phyloP scores from a whole-genome alignment of 2,888 invertebrate genomes.

The Tortricodes alternella region DNA sequence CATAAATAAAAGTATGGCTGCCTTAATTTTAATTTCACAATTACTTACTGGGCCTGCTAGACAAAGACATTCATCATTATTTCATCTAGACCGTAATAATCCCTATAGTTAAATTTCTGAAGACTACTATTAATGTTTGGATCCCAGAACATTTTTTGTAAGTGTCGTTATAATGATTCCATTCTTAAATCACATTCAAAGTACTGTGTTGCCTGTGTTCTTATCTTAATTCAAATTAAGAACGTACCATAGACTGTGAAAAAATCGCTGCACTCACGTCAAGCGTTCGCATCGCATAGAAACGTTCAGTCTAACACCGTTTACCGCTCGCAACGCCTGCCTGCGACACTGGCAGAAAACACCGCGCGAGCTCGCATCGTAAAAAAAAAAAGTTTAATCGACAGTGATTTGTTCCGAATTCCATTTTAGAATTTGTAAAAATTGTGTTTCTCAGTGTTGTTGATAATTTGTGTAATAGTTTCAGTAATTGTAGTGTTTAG shows the following conservation, averaged over 20 bases:
- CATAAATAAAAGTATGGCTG: too few species aligned
- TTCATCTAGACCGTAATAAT: too few species aligned
- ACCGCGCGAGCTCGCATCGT: constrained; percentile 21
- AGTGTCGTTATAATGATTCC: too few species aligned
- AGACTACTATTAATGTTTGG: too few species aligned
- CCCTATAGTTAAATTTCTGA: too few species aligned
- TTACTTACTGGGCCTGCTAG: too few species aligned
- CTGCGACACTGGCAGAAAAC: constrained; percentile 1
- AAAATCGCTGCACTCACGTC: constrained; percentile 5
- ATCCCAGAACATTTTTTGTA: too few species aligned
- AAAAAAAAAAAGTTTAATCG: constrained; percentile 21
- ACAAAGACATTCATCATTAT: too few species aligned
- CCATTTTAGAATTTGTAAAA: neutral
- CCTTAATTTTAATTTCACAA: too few species aligned
- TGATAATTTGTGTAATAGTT: neutral
- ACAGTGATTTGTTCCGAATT: neutral
- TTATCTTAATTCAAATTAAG: constrained; percentile 4
- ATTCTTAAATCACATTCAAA: too few species aligned
- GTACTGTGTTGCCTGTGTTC: too few species aligned
- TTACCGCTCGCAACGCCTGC: constrained; percentile 28
- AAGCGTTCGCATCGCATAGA: neutral
- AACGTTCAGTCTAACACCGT: constrained; percentile 28
- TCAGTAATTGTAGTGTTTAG: constrained; percentile 10
- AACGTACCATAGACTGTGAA: constrained; percentile 20
- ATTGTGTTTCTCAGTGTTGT: neutral